phyloP scores from a whole-genome alignment of 2,113 vertebrate species.

The Hyla sarda region DNA sequence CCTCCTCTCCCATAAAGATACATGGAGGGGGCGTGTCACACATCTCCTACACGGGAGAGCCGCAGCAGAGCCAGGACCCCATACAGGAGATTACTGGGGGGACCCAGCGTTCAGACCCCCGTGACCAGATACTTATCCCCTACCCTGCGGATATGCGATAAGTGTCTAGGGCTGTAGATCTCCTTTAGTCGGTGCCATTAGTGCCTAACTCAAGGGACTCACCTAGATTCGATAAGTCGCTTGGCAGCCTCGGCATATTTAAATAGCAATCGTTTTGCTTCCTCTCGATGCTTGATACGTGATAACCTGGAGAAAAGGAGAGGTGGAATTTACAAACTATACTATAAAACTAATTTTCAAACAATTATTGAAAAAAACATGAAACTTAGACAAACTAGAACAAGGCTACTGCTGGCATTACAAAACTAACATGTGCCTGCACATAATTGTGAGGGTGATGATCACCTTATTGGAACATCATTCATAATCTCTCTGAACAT shows the following conservation, averaged over 20 bases:
- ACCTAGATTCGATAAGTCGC: conserved; percentile 97
- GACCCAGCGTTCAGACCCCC: too few species aligned
- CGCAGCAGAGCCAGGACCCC: too few species aligned
- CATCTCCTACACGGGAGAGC: too few species aligned
- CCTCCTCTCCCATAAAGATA: too few species aligned
- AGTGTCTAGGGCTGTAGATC: too few species aligned
- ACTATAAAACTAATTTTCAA: neutral
- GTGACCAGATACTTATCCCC: too few species aligned
- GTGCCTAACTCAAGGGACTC: neutral
- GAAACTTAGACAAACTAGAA: neutral
- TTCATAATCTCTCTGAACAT: conserved; percentile 99
- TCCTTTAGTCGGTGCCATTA: too few species aligned
- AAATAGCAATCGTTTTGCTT: conserved; percentile 92
- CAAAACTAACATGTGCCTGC: neutral
- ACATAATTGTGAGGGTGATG: neutral
- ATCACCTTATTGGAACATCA: conserved; percentile 96
- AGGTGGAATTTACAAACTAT: neutral
- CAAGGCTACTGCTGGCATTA: neutral
- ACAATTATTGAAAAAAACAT: neutral
- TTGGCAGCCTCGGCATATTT: conserved; percentile 96
- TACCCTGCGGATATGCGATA: too few species aligned
- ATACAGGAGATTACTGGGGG: too few species aligned
- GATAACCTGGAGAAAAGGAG: conserved; percentile 79
- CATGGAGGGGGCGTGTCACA: too few species aligned
- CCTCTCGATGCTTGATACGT: conserved; percentile 97